A percentile compares a stretch with the other conserved stretches of the same genome.
Evolutionary conservation across 2,113 vertebrate species (phyloP).

Genomic region (Pogonocichla stellata): DNA sequence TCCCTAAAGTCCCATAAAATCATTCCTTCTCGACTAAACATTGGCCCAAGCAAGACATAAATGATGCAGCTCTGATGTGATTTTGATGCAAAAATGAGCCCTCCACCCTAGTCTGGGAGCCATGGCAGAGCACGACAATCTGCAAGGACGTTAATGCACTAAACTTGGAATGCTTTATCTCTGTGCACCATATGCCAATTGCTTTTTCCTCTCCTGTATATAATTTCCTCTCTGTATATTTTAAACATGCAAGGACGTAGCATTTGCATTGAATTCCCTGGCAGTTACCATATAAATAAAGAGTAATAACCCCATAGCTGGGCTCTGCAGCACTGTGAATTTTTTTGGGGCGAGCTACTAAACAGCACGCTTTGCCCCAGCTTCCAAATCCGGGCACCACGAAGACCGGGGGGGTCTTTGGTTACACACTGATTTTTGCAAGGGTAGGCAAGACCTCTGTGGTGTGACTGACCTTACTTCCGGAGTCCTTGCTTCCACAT

Average conservation of each 20-base stretch:
- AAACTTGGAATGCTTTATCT: neutral
- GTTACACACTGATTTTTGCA: constrained; percentile 73
- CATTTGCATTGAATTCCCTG: neutral
- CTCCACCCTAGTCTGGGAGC: neutral
- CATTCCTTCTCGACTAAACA: neutral
- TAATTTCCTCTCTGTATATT: neutral
- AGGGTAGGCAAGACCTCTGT: constrained; percentile 77
- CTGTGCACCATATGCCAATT: neutral
- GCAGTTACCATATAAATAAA: constrained; percentile 34
- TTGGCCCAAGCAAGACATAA: neutral
- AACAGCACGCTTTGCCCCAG: neutral
- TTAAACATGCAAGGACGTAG: neutral
- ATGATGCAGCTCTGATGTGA: neutral
- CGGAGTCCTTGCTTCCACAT: constrained; percentile 98
- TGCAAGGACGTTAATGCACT: neutral
- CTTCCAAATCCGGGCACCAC: constrained; percentile 55
- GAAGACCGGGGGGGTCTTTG: constrained; percentile 24
- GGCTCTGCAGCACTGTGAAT: neutral
- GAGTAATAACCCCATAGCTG: neutral
- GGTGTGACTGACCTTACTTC: constrained; percentile 97
- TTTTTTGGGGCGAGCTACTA: neutral
- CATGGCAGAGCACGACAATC: neutral
- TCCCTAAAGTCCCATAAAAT: neutral
- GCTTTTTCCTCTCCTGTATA: neutral
- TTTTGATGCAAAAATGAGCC: neutral